Evolutionary conservation across 2,113 vertebrate genomes (phyloP).

Genomic region (Apteryx owenii): DNA sequence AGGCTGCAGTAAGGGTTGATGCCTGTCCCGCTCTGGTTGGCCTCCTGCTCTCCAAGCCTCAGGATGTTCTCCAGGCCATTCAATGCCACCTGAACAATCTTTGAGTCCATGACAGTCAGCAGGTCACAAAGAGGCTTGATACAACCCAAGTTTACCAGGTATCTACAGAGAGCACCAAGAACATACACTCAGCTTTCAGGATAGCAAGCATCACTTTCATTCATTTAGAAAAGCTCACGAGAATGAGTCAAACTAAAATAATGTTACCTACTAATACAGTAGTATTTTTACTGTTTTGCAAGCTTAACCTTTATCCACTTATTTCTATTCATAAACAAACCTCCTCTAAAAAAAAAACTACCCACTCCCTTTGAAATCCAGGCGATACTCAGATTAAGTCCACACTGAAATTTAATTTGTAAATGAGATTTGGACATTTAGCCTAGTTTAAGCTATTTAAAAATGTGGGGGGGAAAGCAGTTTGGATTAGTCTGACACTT

Average conservation of each 20-base stretch:
- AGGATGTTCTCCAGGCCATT: constrained; percentile 97
- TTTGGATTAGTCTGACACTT: no score
- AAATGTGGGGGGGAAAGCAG: rapidly evolving
- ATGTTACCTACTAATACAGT: no score
- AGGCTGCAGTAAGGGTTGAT: constrained; percentile 96
- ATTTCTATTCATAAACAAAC: neutral
- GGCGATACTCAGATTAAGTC: neutral
- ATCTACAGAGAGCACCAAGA: constrained; percentile 74
- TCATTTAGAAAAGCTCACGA: neutral
- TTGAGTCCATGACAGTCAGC: constrained; percentile 97
- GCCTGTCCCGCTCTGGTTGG: constrained; percentile 89
- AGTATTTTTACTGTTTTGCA: neutral
- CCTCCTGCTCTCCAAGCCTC: constrained; percentile 94
- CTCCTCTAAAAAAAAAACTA: neutral
- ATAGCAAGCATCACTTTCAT: neutral
- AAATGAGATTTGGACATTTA: neutral
- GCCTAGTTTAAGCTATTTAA: neutral
- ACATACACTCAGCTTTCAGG: neutral
- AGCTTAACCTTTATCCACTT: neutral
- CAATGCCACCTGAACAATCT: constrained; percentile 96
- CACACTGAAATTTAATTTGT: neutral
- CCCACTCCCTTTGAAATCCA: neutral
- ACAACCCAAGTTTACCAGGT: constrained; percentile 94
- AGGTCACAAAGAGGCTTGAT: constrained; percentile 97
- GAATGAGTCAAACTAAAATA: neutral